These are phyloP conservation scores for Poeciliopsis paucimaculata DNA, from an alignment of 2,797 vertebrate genomes.

Conservation along the genomic window DNA sequence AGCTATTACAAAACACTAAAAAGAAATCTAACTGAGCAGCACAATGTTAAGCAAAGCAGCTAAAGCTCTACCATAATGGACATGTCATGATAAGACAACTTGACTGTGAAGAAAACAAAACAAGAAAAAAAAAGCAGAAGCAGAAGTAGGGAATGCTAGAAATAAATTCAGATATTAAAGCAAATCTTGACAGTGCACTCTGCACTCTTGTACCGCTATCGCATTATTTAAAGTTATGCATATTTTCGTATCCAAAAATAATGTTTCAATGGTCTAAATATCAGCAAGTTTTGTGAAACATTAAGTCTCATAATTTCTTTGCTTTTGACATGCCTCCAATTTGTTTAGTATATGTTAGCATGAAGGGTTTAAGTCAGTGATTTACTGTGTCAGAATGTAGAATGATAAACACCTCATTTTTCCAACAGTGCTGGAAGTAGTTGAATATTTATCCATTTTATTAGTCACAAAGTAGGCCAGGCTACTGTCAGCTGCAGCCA, in stretches of 20 bases:
- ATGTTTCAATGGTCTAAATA: not conserved
- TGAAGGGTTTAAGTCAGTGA: not conserved
- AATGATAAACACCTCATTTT: not conserved
- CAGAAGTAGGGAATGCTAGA: not conserved
- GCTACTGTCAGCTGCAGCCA: not conserved
- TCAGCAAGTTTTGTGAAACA: not conserved
- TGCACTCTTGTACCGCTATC: not conserved
- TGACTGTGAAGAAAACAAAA: not conserved
- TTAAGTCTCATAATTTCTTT: not conserved
- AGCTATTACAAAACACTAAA: not conserved
- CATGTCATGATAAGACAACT: not conserved
- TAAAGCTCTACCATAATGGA: not conserved
- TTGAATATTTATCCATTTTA: not conserved
- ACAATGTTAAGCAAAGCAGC: not conserved
- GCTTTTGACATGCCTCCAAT: not conserved
- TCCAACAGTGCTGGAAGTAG: not conserved
- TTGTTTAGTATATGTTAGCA: not conserved
- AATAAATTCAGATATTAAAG: not conserved
- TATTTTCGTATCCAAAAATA: not conserved
- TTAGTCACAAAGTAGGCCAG: not conserved
- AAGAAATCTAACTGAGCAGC: not conserved
- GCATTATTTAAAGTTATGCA: not conserved
- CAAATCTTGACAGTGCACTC: not conserved
- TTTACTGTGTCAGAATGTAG: not conserved
- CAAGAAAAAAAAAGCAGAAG: not conserved